These are phyloP conservation scores for Magallana angulata DNA, from an alignment of 1,140 invertebrate genomes.

Conservation along the genomic window DNA sequence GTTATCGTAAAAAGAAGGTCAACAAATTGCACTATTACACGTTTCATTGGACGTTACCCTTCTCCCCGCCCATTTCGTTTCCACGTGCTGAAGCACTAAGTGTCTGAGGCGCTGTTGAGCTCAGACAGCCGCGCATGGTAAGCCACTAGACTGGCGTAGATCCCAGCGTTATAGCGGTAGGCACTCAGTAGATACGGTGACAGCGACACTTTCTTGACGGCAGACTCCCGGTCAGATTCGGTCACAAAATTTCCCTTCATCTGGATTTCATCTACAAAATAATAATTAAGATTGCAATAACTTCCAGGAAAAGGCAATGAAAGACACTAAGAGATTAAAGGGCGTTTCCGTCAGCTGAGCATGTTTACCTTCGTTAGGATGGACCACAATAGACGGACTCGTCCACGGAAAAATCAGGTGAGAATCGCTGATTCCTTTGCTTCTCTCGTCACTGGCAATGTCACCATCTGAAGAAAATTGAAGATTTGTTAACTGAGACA, in stretches of 20 bases:
- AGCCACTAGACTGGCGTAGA: conserved; percentile 16
- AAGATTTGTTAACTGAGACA: too few relatives aligned
- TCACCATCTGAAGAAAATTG: neutral
- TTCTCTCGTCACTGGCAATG: neutral
- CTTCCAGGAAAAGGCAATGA: too few relatives aligned
- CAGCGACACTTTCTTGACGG: neutral
- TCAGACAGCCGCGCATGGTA: neutral
- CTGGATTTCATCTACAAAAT: neutral
- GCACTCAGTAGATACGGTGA: neutral
- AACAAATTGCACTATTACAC: neutral
- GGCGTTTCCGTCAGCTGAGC: too few relatives aligned
- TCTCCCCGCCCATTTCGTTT: neutral
- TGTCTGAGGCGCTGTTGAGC: neutral
- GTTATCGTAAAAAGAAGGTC: neutral
- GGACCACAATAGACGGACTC: neutral
- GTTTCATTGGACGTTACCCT: neutral
- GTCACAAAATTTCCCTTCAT: neutral
- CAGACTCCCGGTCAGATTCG: neutral
- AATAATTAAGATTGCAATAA: neutral
- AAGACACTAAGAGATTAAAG: too few relatives aligned
- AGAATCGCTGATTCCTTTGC: neutral
- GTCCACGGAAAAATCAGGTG: neutral
- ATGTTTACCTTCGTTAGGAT: too few relatives aligned
- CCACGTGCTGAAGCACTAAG: neutral
- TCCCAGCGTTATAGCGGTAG: conserved; percentile 2